Evolutionary conservation across 1,140 invertebrate genomes (phyloP).

Genomic region (Drosophila pseudoananassae): DNA sequence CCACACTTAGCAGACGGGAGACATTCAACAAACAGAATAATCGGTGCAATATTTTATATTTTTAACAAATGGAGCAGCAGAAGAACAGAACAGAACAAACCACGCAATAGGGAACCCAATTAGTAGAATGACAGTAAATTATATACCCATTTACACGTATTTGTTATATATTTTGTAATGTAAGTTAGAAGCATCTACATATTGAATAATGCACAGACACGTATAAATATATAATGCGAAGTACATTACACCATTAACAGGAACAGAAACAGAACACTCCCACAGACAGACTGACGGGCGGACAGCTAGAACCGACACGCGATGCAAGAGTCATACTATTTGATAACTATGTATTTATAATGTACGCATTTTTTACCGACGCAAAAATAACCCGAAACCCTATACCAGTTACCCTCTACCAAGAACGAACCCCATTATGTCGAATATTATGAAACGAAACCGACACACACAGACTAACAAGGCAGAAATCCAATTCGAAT

Average conservation of each 20-base stretch:
- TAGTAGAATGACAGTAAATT: constrained; percentile 50
- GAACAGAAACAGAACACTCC: constrained; percentile 7
- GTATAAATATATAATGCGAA: constrained; percentile 56
- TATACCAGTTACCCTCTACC: constrained; percentile 11
- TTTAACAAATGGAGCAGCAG: constrained; percentile 28
- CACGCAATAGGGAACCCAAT: constrained; percentile 23
- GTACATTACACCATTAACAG: constrained; percentile 37
- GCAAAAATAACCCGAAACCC: constrained; percentile 37
- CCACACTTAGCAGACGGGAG: constrained; percentile 3
- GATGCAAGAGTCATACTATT: constrained; percentile 63
- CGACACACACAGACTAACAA: constrained; percentile 30
- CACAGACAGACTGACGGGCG: constrained; percentile 19
- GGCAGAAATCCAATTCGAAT: constrained; percentile 47
- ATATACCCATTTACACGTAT: constrained; percentile 71
- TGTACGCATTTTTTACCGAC: constrained; percentile 81
- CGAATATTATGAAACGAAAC: constrained; percentile 46
- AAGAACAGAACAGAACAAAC: constrained; percentile 14
- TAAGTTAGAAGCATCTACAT: constrained; percentile 73
- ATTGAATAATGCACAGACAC: constrained; percentile 44
- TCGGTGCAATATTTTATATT: constrained; percentile 59
- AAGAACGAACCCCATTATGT: constrained; percentile 44
- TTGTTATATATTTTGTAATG: constrained; percentile 82
- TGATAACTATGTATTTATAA: constrained; percentile 83
- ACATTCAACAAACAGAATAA: constrained; percentile 32
- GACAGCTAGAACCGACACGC: constrained; percentile 25